Percentiles rank a stretch among this genome's conserved stretches.
phyloP scores from a whole-genome alignment of 2,113 vertebrate species.

The Cinclus mexicanus region DNA sequence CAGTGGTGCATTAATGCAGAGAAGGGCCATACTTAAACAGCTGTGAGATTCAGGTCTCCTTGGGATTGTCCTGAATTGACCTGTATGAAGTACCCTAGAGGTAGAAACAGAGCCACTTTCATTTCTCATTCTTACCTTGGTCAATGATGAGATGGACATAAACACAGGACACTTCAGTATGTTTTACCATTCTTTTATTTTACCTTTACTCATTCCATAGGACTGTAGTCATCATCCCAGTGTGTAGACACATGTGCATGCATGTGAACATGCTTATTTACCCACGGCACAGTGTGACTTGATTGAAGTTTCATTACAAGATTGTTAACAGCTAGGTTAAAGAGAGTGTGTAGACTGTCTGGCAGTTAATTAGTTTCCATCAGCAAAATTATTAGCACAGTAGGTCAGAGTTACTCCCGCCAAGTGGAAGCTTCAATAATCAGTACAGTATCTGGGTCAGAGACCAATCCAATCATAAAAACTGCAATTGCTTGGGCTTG shows the following conservation, averaged over 20 bases:
- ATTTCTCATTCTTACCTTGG: neutral
- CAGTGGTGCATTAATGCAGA: neutral
- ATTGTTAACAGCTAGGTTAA: conserved; percentile 50
- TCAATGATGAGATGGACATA: rapidly evolving
- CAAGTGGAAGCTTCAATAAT: conserved; percentile 59
- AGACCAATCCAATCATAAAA: conserved; percentile 45
- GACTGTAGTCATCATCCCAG: neutral
- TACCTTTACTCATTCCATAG: neutral
- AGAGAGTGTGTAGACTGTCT: conserved; percentile 20
- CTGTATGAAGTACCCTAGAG: neutral
- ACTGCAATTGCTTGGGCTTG: neutral
- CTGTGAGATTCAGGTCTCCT: neutral
- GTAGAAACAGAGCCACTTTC: neutral
- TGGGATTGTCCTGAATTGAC: neutral
- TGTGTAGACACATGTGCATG: too few species aligned
- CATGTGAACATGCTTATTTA: neutral
- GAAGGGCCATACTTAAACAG: neutral
- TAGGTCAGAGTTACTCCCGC: conserved; percentile 52
- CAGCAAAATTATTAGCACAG: conserved; percentile 58
- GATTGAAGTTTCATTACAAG: conserved; percentile 38
- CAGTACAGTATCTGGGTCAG: conserved; percentile 67
- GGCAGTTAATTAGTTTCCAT: conserved; percentile 57
- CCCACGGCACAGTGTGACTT: neutral
- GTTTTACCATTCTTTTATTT: neutral
- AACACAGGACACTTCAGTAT: neutral